phyloP scores from a whole-genome alignment of 2,113 vertebrate genomes.

The Grus americana region DNA sequence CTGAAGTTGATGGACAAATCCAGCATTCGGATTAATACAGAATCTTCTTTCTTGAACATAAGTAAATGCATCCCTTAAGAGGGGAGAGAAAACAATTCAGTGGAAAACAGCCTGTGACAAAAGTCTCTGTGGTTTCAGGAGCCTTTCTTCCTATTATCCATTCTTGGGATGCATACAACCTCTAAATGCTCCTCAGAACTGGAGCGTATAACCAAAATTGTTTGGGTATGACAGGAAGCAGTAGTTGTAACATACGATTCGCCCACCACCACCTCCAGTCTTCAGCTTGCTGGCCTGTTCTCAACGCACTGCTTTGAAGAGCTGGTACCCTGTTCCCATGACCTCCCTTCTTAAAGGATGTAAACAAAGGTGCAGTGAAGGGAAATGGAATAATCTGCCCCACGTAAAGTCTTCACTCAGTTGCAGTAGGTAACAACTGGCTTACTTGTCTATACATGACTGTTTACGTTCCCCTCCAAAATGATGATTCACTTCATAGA shows the following conservation, averaged over 20 bases:
- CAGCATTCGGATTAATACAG: slow-evolving; percentile 99
- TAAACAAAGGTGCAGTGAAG: neutral
- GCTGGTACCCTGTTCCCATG: neutral
- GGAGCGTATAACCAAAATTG: neutral
- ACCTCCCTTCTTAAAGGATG: neutral
- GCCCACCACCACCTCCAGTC: neutral
- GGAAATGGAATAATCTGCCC: neutral
- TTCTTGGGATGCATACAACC: neutral
- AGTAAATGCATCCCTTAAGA: slow-evolving; percentile 92
- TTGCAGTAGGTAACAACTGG: neutral
- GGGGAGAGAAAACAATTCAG: neutral
- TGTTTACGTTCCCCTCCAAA: neutral
- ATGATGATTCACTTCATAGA: neutral
- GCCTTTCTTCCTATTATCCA: neutral
- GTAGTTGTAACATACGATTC: neutral
- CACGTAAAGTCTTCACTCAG: neutral
- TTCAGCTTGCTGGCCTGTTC: neutral
- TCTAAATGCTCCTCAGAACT: neutral
- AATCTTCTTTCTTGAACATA: slow-evolving; percentile 98
- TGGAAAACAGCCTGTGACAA: neutral
- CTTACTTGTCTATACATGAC: neutral
- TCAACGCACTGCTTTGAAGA: neutral
- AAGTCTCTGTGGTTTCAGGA: neutral
- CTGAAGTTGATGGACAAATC: slow-evolving; percentile 99
- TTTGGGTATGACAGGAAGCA: neutral